These are phyloP conservation scores for Scaptomyza caliginosa DNA, from an alignment of 2,888 invertebrate species.

Conservation along the genomic window DNA sequence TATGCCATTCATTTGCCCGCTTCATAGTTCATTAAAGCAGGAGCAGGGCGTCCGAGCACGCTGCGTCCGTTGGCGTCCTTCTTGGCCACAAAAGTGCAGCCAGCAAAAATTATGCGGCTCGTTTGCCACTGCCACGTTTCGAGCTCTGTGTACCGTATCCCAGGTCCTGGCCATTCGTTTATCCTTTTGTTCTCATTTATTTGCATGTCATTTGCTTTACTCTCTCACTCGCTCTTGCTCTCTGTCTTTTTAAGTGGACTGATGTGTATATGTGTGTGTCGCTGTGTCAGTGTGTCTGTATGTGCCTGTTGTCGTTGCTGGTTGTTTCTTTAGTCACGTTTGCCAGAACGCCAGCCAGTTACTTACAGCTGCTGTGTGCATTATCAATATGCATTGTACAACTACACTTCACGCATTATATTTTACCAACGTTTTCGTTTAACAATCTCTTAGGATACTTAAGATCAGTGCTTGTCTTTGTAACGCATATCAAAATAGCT, in stretches of 20 bases:
- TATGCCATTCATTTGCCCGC: slow-evolving; percentile 77
- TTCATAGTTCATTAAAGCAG: slow-evolving; percentile 77
- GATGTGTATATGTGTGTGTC: slow-evolving; percentile 7
- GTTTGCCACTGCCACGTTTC: slow-evolving; percentile 64
- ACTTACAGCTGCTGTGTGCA: slow-evolving; percentile 75
- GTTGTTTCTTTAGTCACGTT: slow-evolving; percentile 65
- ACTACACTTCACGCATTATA: slow-evolving; percentile 28
- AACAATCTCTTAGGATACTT: slow-evolving; percentile 1
- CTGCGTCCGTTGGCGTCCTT: slow-evolving; percentile 53
- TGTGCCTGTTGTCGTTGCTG: slow-evolving; percentile 30
- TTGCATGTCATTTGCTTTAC: slow-evolving; percentile 73
- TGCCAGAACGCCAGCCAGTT: slow-evolving; percentile 72
- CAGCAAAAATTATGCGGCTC: slow-evolving; percentile 78
- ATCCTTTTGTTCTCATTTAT: slow-evolving; percentile 78
- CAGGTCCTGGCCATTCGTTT: slow-evolving; percentile 69
- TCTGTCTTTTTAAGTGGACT: slow-evolving; percentile 6
- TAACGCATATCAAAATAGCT: not conserved
- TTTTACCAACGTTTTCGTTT: slow-evolving; percentile 32
- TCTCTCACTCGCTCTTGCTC: slow-evolving; percentile 4
- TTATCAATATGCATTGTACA: slow-evolving; percentile 77
- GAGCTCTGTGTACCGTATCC: slow-evolving; percentile 19
- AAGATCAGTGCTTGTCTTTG: not conserved
- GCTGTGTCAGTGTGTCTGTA: too few species aligned
- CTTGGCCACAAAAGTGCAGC: slow-evolving; percentile 73
- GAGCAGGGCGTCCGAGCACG: slow-evolving; percentile 29